phyloP scores from a whole-genome alignment of 2,888 invertebrate species.

The Aromia moschata region DNA sequence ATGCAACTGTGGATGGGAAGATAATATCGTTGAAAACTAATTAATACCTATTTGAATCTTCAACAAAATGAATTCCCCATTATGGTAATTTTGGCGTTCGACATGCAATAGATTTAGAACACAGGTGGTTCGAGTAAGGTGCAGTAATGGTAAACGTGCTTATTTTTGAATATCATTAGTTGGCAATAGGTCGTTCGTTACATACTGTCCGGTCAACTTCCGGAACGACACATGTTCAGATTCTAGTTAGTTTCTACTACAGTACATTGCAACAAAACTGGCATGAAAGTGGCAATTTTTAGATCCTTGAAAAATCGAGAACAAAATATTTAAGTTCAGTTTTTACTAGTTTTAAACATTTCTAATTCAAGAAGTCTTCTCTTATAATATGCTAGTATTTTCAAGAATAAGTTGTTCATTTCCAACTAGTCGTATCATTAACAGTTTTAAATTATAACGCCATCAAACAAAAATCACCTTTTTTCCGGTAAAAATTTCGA shows the following conservation, averaged over 20 bases:
- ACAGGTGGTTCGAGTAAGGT: slow-evolving; percentile 45
- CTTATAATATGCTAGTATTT: too few species aligned
- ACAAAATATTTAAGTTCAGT: background rate
- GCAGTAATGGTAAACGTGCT: slow-evolving; percentile 36
- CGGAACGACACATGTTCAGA: slow-evolving; percentile 49
- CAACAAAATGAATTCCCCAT: slow-evolving; percentile 29
- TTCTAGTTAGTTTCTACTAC: slow-evolving; percentile 38
- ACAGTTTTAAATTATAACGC: too few species aligned
- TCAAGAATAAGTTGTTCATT: too few species aligned
- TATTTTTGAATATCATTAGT: slow-evolving; percentile 47
- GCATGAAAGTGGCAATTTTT: too few species aligned
- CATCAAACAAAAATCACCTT: too few species aligned
- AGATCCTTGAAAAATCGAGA: background rate
- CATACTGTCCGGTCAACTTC: slow-evolving; percentile 42
- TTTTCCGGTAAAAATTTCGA: too few species aligned
- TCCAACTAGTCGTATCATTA: too few species aligned
- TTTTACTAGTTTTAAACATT: background rate
- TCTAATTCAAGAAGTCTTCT: background rate
- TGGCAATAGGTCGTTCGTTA: slow-evolving; percentile 43
- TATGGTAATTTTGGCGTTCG: slow-evolving; percentile 39
- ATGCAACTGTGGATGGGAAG: slow-evolving; percentile 11
- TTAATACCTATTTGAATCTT: slow-evolving; percentile 36
- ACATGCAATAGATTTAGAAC: slow-evolving; percentile 48
- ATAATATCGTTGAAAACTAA: slow-evolving; percentile 27
- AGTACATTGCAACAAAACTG: too few species aligned